Conservation (phyloP, 2,797 vertebrate genomes). For the Amazona ochrocephala region DNA sequence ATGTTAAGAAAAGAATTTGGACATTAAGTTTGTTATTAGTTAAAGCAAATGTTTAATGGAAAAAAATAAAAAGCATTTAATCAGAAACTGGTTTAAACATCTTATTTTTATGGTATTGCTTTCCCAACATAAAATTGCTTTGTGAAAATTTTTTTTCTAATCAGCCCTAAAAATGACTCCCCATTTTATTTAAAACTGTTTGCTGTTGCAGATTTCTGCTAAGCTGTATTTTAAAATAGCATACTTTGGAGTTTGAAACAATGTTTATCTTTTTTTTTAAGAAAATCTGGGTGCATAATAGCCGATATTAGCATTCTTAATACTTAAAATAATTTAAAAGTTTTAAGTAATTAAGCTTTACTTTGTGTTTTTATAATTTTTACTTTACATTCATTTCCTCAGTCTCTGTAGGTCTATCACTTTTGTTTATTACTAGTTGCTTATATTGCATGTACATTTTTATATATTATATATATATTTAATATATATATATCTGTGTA, state of each 20-base stretch:
- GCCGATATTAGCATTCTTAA: background rate
- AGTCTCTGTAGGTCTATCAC: background rate
- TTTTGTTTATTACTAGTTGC: background rate
- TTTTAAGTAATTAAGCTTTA: background rate
- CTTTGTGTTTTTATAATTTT: background rate
- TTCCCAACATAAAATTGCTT: background rate
- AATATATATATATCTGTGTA: background rate
- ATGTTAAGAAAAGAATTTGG: background rate
- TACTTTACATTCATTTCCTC: background rate
- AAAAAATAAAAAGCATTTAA: background rate
- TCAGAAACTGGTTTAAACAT: background rate
- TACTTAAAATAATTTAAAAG: background rate
- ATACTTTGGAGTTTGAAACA: background rate
- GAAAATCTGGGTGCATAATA: background rate
- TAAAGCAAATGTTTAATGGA: background rate
- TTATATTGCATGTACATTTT: background rate
- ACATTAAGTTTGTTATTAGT: background rate
- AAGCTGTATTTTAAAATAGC: background rate
- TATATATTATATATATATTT: no score
- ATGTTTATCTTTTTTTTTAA: fast-evolving
- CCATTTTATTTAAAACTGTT: background rate
- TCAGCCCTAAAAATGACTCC: fast-evolving
- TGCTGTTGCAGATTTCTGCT: background rate
- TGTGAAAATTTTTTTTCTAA: background rate
- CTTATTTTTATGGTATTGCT: background rate